phyloP scores from a whole-genome alignment of 2,113 vertebrate species.

The Urocitellus parryii region DNA sequence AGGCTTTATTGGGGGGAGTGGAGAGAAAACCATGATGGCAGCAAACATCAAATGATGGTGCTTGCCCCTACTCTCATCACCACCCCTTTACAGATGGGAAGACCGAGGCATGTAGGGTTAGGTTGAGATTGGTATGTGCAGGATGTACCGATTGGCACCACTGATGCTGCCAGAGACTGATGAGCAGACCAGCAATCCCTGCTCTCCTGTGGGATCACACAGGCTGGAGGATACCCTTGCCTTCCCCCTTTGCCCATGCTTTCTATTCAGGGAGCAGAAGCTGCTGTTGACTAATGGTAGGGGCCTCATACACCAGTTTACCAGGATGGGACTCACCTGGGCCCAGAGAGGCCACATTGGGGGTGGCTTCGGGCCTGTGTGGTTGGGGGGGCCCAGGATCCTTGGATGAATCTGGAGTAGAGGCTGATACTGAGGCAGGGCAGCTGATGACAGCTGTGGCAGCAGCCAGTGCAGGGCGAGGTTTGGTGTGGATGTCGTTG shows the following conservation, averaged over 20 bases:
- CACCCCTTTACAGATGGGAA: not conserved
- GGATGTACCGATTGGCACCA: too few species aligned
- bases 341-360: constrained; percentile 69
- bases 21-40: not conserved
- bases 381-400: constrained; percentile 80
- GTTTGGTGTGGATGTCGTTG: constrained; percentile 89
- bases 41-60: not conserved
- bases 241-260: not conserved
- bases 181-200: not conserved
- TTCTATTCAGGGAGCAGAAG: not conserved
- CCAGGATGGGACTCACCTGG: constrained; percentile 82
- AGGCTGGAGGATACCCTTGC: too few species aligned
- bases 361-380: constrained; percentile 74
- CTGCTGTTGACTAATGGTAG: not conserved
- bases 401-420: constrained; percentile 75
- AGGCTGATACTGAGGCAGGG: constrained; percentile 78
- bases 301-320: too few species aligned
- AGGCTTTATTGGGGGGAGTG: not conserved
- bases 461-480: constrained; percentile 72
- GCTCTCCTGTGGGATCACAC: not conserved
- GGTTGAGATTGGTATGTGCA: not conserved
- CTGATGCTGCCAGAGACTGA: not conserved
- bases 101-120: not conserved
- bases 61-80: not conserved
- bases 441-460: constrained; percentile 80